Evolutionary conservation across 2,888 invertebrate species (phyloP).

Genomic region (Drosophila pegasa): DNA sequence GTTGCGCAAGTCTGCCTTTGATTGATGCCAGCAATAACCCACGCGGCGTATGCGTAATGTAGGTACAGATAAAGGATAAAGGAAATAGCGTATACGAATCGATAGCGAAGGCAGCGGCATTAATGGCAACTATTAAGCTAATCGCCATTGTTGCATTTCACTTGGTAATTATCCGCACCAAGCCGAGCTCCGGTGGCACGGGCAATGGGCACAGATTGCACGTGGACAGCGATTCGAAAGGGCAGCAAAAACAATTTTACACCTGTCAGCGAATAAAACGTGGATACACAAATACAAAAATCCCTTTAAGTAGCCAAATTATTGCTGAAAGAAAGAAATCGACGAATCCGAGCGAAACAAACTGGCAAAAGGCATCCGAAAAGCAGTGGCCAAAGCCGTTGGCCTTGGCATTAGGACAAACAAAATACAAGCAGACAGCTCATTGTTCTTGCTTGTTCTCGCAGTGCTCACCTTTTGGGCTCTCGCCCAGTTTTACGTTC

Average conservation of each 20-base stretch:
- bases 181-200: slow-evolving; percentile 25
- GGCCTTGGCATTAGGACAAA: slow-evolving; percentile 65
- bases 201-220: slow-evolving; percentile 20
- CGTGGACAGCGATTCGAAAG: slow-evolving; percentile 4
- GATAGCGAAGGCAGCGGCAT: slow-evolving; percentile 50
- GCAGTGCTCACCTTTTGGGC: slow-evolving; percentile 64
- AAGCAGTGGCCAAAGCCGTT: slow-evolving; percentile 34
- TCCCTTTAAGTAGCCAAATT: slow-evolving; percentile 77
- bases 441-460: slow-evolving; percentile 58
- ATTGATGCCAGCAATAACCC: slow-evolving; percentile 64
- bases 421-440: slow-evolving; percentile 52
- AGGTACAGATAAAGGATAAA: slow-evolving; percentile 14
- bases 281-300: slow-evolving; percentile 75
- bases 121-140: slow-evolving; percentile 75
- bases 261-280: slow-evolving; percentile 78
- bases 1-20: slow-evolving; percentile 42
- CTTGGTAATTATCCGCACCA: slow-evolving; percentile 63
- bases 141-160: slow-evolving; percentile 60
- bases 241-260: slow-evolving; percentile 66
- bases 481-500: slow-evolving; percentile 31
- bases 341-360: slow-evolving; percentile 29
- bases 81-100: slow-evolving; percentile 7
- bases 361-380: slow-evolving; percentile 37
- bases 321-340: slow-evolving; percentile 64
- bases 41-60: slow-evolving; percentile 54